Conservation (phyloP, 1,140 invertebrate genomes). For the Hermetia illucens region DNA sequence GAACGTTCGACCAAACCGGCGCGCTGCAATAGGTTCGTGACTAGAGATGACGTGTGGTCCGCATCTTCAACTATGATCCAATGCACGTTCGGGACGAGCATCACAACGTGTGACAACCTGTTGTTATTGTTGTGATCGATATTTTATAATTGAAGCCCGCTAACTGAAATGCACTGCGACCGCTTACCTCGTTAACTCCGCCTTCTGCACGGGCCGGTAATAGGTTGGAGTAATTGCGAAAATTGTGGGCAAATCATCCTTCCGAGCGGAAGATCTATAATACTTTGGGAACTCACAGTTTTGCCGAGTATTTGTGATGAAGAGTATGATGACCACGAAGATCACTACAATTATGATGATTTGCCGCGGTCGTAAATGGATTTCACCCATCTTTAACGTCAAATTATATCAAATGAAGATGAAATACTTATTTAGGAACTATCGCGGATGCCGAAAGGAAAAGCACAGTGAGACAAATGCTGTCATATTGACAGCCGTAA, state of each 20-base stretch:
- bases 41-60: constrained; percentile 54
- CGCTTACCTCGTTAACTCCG: constrained; percentile 71
- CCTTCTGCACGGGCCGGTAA: constrained; percentile 78
- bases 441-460: no score
- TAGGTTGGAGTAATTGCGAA: constrained; percentile 92
- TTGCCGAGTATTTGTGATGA: constrained; percentile 21
- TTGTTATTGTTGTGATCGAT: not conserved
- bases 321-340: constrained; percentile 19
- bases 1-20: constrained; percentile 31
- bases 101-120: constrained; percentile 78
- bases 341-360: constrained; percentile 24
- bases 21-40: constrained; percentile 63
- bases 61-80: constrained; percentile 95
- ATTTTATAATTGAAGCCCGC: constrained; percentile 1
- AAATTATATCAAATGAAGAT: constrained; percentile 2
- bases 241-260: constrained; percentile 44
- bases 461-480: no score
- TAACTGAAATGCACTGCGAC: not conserved
- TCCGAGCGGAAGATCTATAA: constrained; percentile 28
- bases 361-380: constrained; percentile 24
- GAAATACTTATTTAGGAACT: not conserved
- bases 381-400: constrained; percentile 18
- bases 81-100: constrained; percentile 77
- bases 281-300: constrained; percentile 20
- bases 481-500: no score